phyloP scores from a whole-genome alignment of 2,113 vertebrate species.

The Corynorhinus townsendii region DNA sequence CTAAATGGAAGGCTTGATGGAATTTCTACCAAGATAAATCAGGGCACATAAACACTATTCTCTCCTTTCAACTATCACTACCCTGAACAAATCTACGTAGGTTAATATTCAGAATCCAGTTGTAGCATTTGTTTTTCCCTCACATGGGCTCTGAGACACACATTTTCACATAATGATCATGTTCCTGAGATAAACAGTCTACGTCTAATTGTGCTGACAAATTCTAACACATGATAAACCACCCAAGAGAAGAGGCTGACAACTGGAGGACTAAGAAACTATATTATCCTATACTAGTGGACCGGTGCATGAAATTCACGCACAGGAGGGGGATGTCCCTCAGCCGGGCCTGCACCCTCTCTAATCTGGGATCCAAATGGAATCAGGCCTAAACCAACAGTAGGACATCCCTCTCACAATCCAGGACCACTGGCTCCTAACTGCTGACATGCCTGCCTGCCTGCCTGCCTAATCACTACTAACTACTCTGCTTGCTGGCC shows the following conservation, averaged over 20 bases:
- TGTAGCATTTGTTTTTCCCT: neutral
- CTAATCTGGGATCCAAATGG: too few species aligned
- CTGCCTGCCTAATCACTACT: too few species aligned
- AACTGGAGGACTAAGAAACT: neutral
- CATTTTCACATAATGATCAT: neutral
- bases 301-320: too few species aligned
- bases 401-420: too few species aligned
- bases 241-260: neutral
- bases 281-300: too few species aligned
- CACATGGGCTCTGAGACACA: neutral
- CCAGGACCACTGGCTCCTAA: too few species aligned
- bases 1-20: neutral
- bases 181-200: neutral
- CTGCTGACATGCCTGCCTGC: too few species aligned
- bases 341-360: too few species aligned
- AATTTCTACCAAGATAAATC: neutral
- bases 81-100: neutral
- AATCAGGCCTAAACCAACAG: too few species aligned
- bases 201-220: neutral
- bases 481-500: too few species aligned
- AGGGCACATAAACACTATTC: neutral
- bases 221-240: neutral
- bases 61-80: neutral
- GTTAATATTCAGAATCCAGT: neutral
- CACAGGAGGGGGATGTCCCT: too few species aligned